Evolutionary conservation across 1,140 invertebrate genomes (phyloP).

Genomic region (Zeugodacus cucurbitae): DNA sequence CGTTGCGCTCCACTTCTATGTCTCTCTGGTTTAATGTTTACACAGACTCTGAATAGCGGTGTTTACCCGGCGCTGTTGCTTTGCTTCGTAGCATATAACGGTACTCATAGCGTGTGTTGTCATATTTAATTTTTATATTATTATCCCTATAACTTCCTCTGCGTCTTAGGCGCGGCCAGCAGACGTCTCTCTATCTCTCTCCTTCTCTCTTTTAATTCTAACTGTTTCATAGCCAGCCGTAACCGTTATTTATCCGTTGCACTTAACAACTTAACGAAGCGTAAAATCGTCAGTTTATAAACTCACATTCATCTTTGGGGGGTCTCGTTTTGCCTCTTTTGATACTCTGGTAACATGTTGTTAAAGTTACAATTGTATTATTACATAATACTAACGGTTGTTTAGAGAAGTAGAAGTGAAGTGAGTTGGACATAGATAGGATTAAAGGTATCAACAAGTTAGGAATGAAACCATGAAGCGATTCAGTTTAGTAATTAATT

Average conservation of each 20-base stretch:
- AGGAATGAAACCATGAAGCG: no score
- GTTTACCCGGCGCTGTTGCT: background rate
- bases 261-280: conserved; percentile 20
- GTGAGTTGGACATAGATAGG: no score
- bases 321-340: background rate
- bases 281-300: conserved; percentile 24
- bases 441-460: no score
- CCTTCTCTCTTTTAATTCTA: background rate
- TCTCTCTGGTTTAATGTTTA: no score
- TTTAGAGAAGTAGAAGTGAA: no score
- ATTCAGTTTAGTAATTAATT: no score
- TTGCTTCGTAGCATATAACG: background rate
- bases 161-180: background rate
- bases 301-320: background rate
- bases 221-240: background rate
- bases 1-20: background rate
- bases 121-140: background rate
- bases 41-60: no score
- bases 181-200: background rate
- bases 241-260: background rate
- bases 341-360: no score
- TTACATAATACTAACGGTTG: no score
- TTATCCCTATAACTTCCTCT: background rate
- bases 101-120: background rate
- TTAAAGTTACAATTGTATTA: no score